Evolutionary conservation across 23 tunicate species (phyloP).

Genomic region (Phallusia fumigata): DNA sequence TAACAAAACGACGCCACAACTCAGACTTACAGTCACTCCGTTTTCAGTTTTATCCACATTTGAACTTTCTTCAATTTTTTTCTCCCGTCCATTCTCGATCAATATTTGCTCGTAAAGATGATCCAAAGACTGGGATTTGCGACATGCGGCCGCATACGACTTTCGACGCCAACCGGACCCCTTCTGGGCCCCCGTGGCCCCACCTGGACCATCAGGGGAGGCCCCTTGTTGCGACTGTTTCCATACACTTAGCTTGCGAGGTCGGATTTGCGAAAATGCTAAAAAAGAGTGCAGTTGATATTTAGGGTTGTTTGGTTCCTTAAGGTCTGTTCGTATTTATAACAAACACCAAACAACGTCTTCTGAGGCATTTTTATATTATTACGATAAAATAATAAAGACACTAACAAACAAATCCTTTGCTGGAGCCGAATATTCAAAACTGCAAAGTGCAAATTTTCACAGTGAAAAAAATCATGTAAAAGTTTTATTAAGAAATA

Average conservation of each 20-base stretch:
- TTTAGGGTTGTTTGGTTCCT: too few relatives aligned
- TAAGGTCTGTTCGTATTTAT: too few relatives aligned
- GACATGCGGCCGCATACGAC: slow-evolving; percentile 64
- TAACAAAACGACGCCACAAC: too few relatives aligned
- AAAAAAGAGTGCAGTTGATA: background rate
- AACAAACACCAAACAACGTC: too few relatives aligned
- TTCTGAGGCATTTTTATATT: too few relatives aligned
- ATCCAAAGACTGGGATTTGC: slow-evolving; percentile 66
- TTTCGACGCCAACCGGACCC: slow-evolving; percentile 44
- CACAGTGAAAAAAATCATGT: too few relatives aligned
- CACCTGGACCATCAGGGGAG: background rate
- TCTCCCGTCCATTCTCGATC: slow-evolving; percentile 17
- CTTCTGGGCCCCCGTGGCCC: background rate
- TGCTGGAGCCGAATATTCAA: too few relatives aligned
- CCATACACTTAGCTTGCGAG: slow-evolving; percentile 39
- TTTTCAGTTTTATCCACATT: background rate
- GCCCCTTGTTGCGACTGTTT: background rate
- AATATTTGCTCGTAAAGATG: slow-evolving; percentile 54
- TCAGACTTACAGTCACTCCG: background rate
- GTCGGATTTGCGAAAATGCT: background rate
- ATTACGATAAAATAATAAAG: too few relatives aligned
- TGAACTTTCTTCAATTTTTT: background rate
- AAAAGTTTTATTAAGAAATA: too few relatives aligned
- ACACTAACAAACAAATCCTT: too few relatives aligned
- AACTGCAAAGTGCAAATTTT: too few relatives aligned